Base-by-base conservation (phyloP, 2,797 vertebrate genomes). In the Erpetoichthys calabaricus region DNA sequence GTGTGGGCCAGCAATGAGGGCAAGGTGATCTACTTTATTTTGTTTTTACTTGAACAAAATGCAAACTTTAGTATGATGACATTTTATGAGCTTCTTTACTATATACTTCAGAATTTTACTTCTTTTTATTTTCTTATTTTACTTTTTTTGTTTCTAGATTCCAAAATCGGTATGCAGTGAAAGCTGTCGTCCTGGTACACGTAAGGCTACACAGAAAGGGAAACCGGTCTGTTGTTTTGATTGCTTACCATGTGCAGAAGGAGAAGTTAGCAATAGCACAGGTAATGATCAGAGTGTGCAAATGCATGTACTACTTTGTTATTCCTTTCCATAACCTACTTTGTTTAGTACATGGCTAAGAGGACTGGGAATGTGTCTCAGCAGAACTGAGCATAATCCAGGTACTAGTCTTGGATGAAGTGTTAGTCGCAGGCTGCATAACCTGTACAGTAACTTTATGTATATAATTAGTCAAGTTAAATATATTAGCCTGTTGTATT, bases 201-300 rank as follows among this genome's bases (percentile, higher is more conserved):
- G 81, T 69, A 84, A 85, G 65, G 81, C 83, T 76, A 72, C 79
- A 68, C 80, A 78, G 71, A 73, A 45, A 68, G 78, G 80, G 64
- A 70, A 84, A 74, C 78, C 80, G 75, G 63, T 85, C 58, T 85
- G 82, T 70, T 85, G 82, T 74, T 83, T 82, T 85, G 81, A 85
- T 67, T 85, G 82, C 82, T 64, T 84, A 75, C 72, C 72, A 76
- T 85, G 83, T 79, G 83, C 84, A 69, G 73, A 67, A 53, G 80
- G 76, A 63, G 83, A 82, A 70, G 78, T 81, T 72, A 85, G 72
- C 66, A 81, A 82, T 79, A 64, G 71, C 70, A 83, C 81, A 79
- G 73, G 81, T 83, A 8, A 63, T 60, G 50, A 45, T 7, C 25
- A 10, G 25, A 25, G 25, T 25, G 25, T 25, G 25, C 25, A 25